Percentiles rank a stretch among this genome's conserved stretches.
Evolutionary conservation across 1,140 invertebrate genomes (phyloP).

Genomic region (Pygmarrhopalites habei): DNA sequence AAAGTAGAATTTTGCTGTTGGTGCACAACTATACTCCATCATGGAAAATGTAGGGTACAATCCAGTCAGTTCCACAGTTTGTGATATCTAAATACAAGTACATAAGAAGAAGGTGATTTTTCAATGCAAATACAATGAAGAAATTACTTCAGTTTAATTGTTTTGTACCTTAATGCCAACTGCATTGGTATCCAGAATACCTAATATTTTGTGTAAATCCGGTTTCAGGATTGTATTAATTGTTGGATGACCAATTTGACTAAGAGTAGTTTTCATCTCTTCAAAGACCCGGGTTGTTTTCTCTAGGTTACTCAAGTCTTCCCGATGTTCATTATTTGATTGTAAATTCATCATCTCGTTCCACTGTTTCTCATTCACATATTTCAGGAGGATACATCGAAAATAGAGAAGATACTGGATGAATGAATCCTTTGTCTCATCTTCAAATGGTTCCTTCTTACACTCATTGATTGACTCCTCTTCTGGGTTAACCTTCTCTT

Average conservation of each 20-base stretch:
- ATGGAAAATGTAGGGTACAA: constrained; percentile 41
- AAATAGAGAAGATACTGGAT: constrained; percentile 28
- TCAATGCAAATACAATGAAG: too few species aligned
- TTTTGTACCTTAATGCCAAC: constrained; percentile 37
- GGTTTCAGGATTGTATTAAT: constrained; percentile 18
- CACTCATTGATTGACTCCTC: too few species aligned
- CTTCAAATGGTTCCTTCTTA: too few species aligned
- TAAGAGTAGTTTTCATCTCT: constrained; percentile 23
- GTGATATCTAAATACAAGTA: too few species aligned
- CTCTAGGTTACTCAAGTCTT: constrained; percentile 24
- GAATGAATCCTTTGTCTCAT: constrained; percentile 7
- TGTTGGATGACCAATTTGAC: constrained; percentile 16
- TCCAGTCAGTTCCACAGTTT: constrained; percentile 26
- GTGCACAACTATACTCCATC: constrained; percentile 42
- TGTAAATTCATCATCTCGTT: constrained; percentile 23
- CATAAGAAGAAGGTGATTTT: too few species aligned
- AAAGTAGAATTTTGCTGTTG: constrained; percentile 41
- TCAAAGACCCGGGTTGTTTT: constrained; percentile 26
- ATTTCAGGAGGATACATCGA: constrained; percentile 27
- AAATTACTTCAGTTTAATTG: too few species aligned
- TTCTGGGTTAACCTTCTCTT: too few species aligned
- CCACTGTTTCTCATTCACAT: constrained; percentile 13
- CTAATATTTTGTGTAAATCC: constrained; percentile 41
- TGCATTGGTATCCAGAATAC: constrained; percentile 42
- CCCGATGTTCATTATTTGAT: constrained; percentile 19